Evolutionary conservation across 2,888 invertebrate genomes (phyloP).

Genomic region (Patella pellucida): DNA sequence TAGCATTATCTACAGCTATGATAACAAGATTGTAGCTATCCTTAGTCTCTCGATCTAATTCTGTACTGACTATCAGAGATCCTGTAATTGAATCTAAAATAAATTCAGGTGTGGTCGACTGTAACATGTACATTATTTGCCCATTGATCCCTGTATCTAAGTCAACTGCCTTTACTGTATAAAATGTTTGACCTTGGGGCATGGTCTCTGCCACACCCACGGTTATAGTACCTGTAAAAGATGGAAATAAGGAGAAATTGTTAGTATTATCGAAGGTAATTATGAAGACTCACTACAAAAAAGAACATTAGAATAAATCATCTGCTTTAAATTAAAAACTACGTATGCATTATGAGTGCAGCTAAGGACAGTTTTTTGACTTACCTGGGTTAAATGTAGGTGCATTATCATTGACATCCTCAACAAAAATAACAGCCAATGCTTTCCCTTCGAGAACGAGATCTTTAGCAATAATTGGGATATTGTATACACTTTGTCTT

Average conservation of each 20-base stretch:
- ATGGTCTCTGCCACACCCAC: conserved; percentile 91
- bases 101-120: conserved; percentile 32
- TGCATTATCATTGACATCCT: conserved; percentile 49
- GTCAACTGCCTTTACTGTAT: conserved; percentile 86
- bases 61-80: conserved; percentile 29
- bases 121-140: conserved; percentile 81
- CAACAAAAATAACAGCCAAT: conserved; percentile 27
- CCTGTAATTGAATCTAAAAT: conserved; percentile 30
- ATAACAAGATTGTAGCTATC: neutral
- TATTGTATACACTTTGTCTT: conserved; percentile 82
- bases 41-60: neutral
- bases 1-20: neutral
- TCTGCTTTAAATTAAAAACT: no score
- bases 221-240: conserved; percentile 72
- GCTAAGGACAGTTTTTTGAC: neutral
- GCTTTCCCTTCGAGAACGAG: neutral
- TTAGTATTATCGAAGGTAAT: conserved; percentile 91
- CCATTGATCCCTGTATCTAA: conserved; percentile 88
- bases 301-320: no score
- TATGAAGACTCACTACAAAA: conserved; percentile 73
- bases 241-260: conserved; percentile 80
- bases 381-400: conserved; percentile 38
- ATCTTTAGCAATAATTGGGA: conserved; percentile 77
- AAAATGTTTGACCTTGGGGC: conserved; percentile 83
- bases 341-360: no score